phyloP scores from a whole-genome alignment of 2,888 invertebrate genomes.

The Anorthoa munda region DNA sequence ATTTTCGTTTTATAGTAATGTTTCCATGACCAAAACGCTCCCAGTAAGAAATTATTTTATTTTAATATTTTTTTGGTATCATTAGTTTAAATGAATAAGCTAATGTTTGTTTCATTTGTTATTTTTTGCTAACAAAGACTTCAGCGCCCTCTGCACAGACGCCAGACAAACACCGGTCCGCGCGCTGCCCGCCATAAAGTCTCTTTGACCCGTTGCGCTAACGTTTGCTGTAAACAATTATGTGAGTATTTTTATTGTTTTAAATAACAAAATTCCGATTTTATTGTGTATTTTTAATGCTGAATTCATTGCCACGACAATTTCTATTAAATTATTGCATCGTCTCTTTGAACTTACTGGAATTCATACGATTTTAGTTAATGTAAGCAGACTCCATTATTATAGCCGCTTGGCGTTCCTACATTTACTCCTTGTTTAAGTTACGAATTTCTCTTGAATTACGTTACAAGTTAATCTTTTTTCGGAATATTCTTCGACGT shows the following conservation, averaged over 20 bases:
- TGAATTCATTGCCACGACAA: background rate
- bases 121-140: constrained; percentile 52
- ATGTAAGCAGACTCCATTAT: constrained; percentile 84
- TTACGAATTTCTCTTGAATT: constrained; percentile 23
- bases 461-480: background rate
- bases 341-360: constrained; percentile 5
- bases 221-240: constrained; percentile 87
- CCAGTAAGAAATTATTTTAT: background rate
- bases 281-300: constrained; percentile 10
- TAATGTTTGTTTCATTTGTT: constrained; percentile 24
- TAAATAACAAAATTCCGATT: constrained; percentile 33
- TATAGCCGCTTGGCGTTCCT: constrained; percentile 76
- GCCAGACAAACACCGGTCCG: constrained; percentile 80
- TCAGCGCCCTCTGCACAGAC: constrained; percentile 89
- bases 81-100: rapidly evolving
- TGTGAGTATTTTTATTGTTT: constrained; percentile 80
- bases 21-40: background rate
- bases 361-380: constrained; percentile 63
- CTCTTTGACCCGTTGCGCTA: constrained; percentile 80
- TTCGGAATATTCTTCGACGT: constrained; percentile 4
- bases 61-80: constrained; percentile 4
- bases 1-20: background rate
- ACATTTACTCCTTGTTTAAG: constrained; percentile 48
- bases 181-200: constrained; percentile 86
- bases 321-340: background rate